A percentile compares a stretch with the other conserved stretches of the same genome.
Evolutionary conservation across 2,888 invertebrate species (phyloP).

Genomic region (Leuctra nigra): DNA sequence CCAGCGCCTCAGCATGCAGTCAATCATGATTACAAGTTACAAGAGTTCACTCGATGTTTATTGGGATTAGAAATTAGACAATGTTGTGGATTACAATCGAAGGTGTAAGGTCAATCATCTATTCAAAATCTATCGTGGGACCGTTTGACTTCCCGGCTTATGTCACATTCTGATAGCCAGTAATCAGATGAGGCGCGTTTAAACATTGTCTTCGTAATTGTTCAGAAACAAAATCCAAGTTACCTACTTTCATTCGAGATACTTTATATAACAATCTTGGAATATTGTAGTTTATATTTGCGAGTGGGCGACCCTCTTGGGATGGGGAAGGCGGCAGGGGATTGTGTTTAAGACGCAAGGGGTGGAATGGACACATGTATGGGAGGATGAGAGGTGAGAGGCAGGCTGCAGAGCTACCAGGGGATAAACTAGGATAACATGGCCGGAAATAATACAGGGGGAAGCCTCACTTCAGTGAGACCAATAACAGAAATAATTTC

Average conservation of each 20-base stretch:
- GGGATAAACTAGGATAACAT: conserved; percentile 17
- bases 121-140: no score
- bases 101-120: no score
- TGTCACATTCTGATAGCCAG: no score
- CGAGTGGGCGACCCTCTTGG: conserved; percentile 16
- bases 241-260: no score
- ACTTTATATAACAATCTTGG: conserved; percentile 7
- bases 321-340: conserved; percentile 26
- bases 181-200: no score
- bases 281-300: conserved; percentile 10
- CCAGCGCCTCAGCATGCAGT: conserved; percentile 1
- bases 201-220: no score
- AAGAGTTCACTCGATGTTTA: background rate
- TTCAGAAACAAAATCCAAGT: no score
- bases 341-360: conserved; percentile 31
- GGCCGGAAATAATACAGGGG: conserved; percentile 9
- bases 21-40: background rate
- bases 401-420: background rate
- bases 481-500: conserved; percentile 13
- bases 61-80: background rate
- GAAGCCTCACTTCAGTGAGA: background rate
- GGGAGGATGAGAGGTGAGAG: background rate
- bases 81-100: background rate
- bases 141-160: no score
- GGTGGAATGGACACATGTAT: conserved; percentile 24